Evolutionary conservation across 2,113 vertebrate genomes (phyloP), one percentile per base, ranked within the genome.

Genomic region (Brachyhypopomus gauderio): DNA sequence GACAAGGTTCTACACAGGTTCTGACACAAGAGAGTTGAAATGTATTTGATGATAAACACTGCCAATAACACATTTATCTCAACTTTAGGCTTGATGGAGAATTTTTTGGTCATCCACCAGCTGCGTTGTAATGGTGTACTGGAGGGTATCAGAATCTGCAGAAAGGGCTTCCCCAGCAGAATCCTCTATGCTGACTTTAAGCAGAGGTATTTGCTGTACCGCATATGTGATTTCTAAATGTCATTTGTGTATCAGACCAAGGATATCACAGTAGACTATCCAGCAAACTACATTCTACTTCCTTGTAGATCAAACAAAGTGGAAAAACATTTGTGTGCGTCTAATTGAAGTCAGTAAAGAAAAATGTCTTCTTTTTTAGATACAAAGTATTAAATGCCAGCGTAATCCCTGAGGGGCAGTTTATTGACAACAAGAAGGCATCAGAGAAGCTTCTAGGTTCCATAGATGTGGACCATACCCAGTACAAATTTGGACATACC

Each of bases 101-200:
- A 97, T 87, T 87, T 88, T 84, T 81, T 98, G 92, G 95, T 98
- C 87, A 95, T 98, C 89, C 95, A 98, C 84, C 96, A 98, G 88
- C 90, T 97, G 86, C 91, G 94, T 71, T 97, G 96, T 88, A 97
- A 97, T 0, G 95, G 96, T 83, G 96, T 97, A 27, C 91, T 97
- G 16, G 96, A 98, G 87, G 96, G 96, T n/a, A 98, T 98, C 87
- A 91, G 95, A 72, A 97, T 97, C 75, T 97, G 96, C 90, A 95
- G 96, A 78, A 98, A 98, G 72, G 97, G 97, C 0, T 98, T 98
- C 84, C 97, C 97, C 86, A 98, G 96, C 91, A 95, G 96, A 86
- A 95, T 97, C 88, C 91, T 95, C 81, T 98, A 97, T 12, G 95
- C 90, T 1, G 96, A 98, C 88, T 98, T 98, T 78, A 97, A 97